These are phyloP conservation scores for Erythrolamprus reginae DNA, from an alignment of 2,113 vertebrate species.

Conservation along the genomic window DNA sequence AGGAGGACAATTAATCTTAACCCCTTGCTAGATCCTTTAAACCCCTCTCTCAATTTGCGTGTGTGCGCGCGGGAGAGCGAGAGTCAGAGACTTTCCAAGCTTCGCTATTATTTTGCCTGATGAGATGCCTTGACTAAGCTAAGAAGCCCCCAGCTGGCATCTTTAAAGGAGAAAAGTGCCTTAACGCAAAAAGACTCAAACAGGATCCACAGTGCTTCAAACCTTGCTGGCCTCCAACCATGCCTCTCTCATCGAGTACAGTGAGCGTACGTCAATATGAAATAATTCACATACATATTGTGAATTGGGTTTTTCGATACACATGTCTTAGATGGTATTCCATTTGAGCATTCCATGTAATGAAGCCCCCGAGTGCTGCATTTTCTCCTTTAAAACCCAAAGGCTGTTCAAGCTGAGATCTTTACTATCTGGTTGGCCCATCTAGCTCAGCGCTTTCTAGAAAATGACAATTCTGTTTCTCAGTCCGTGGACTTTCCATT, in stretches of 20 bases:
- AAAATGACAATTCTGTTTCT: background rate
- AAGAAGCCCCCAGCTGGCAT: background rate
- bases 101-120: background rate
- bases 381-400: background rate
- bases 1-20: slow-evolving; percentile 57
- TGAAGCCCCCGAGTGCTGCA: too few relatives aligned
- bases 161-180: background rate
- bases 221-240: background rate
- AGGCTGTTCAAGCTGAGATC: background rate
- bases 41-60: background rate
- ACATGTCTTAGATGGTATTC: background rate
- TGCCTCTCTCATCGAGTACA: background rate
- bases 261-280: background rate
- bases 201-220: background rate
- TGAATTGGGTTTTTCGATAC: background rate
- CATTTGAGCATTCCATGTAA: background rate
- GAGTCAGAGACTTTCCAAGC: background rate
- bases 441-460: background rate
- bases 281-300: background rate
- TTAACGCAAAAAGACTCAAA: background rate
- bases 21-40: slow-evolving; percentile 31
- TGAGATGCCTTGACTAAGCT: background rate
- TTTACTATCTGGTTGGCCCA: background rate
- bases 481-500: background rate
- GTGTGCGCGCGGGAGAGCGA: background rate